These are phyloP conservation scores for Harlomillsia oculata DNA, from an alignment of 1,140 invertebrate species.

Conservation along the genomic window DNA sequence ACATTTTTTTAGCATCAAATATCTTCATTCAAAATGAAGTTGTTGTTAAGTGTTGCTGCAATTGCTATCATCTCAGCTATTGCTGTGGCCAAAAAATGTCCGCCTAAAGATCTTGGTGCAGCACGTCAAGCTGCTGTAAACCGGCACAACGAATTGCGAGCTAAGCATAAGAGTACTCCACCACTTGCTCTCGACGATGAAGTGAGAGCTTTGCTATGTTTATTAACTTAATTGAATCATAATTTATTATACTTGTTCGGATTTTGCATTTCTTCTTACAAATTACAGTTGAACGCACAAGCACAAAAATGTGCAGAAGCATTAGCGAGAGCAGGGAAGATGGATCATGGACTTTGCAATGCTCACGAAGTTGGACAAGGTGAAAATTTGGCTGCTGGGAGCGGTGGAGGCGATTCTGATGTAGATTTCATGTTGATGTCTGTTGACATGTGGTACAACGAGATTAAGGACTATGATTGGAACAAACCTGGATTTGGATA, in stretches of 20 bases:
- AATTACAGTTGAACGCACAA: background rate
- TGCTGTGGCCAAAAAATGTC: background rate
- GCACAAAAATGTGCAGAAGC: background rate
- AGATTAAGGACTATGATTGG: background rate
- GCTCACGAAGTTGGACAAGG: background rate
- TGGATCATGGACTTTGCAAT: background rate
- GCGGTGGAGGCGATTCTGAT: background rate
- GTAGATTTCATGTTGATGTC: background rate
- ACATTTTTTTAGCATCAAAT: too few relatives aligned
- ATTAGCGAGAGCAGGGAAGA: background rate
- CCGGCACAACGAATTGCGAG: background rate
- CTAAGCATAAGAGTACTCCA: background rate
- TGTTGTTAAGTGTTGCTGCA: background rate
- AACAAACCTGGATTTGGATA: background rate
- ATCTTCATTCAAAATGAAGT: too few relatives aligned
- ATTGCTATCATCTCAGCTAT: background rate
- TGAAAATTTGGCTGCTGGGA: background rate
- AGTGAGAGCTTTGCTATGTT: background rate
- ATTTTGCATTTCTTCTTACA: too few relatives aligned
- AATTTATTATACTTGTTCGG: background rate
- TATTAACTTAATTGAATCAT: background rate
- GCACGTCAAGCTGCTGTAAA: background rate
- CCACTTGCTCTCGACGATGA: background rate
- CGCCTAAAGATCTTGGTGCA: background rate
- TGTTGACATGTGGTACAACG: constrained; percentile 3